Percentiles rank a stretch among this genome's conserved stretches.
Evolutionary conservation across 1,140 invertebrate species (phyloP).

Genomic region (Myzus persicae): DNA sequence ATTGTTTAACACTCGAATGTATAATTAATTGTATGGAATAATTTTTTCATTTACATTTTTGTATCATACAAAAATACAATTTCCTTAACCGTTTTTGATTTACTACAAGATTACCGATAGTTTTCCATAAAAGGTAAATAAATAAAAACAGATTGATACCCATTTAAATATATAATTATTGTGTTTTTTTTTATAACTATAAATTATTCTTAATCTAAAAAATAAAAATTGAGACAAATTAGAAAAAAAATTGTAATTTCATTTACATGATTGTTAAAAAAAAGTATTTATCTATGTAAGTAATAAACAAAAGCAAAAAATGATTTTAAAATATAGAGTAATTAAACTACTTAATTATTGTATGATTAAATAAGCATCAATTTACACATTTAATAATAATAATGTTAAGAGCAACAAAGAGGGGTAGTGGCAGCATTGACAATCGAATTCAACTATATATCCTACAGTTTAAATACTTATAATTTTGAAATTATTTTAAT

Average conservation of each 20-base stretch:
- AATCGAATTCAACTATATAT: conserved; percentile 14
- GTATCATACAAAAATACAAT: neutral
- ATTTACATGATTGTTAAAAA: conserved; percentile 53
- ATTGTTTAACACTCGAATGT: neutral
- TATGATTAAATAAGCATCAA: conserved; percentile 52
- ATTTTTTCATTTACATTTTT: neutral
- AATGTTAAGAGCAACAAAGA: conserved; percentile 57
- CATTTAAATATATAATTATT: conserved; percentile 56
- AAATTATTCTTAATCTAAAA: conserved; percentile 47
- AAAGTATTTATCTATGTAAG: conserved; percentile 30
- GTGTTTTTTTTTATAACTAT: conserved; percentile 39
- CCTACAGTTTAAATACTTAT: conserved; percentile 38
- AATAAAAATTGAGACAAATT: conserved; percentile 54
- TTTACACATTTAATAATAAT: conserved; percentile 53
- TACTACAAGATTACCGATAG: neutral
- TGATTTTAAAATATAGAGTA: conserved; percentile 28
- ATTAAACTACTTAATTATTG: conserved; percentile 33
- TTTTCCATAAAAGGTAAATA: neutral
- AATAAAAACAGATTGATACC: conserved; percentile 43
- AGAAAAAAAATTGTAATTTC: conserved; percentile 26
- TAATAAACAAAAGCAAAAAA: conserved; percentile 47
- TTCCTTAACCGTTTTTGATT: neutral
- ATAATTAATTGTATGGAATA: neutral
- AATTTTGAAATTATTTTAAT: conserved; percentile 42
- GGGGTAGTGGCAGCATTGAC: conserved; percentile 39